Base-by-base conservation (phyloP, 2,797 vertebrate genomes). In the Catostomus latipinnis region DNA sequence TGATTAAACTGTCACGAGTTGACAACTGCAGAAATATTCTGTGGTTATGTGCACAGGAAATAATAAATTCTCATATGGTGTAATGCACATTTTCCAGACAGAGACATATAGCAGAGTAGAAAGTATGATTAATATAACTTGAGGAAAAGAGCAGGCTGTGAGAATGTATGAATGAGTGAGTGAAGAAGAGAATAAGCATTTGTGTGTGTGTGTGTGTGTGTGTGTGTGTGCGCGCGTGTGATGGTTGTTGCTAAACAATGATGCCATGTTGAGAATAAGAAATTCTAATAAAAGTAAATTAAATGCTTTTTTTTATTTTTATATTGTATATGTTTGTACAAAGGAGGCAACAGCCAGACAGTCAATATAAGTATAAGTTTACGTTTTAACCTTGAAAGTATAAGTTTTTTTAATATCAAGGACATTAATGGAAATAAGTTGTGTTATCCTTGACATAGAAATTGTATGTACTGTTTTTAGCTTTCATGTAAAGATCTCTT, bases 221-320 rank as follows among this genome's bases (percentile, higher is more conserved):
- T 45, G 63, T 53, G 67, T 69, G 61, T 61, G 49, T 16, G 14
- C 46, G 54, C 60, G 63, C 57, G n/a, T 74, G 60, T 43, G 54
- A 16, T 16, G 71, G 16, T 52, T 71, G 22, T 50, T 48, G 58
- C 67, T 71, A 78, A 78, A 93, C 88, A 90, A 88, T 87, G 90
- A 91, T 91, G 91, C 93, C 91, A 92, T 90, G 83, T 91, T 93
- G 93, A 94, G 34, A 34, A 34, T 34, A 3, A 34, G 34, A 34
- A 34, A 34, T 34, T 34, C 91, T 91, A 92, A 94, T 85, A 91
- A 92, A 90, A 34, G 34, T 34, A 34, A 34, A 34, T 34, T 34
- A 34, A 34, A 34, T 34, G 2, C 22, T 34, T 22, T 18, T 18
- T 18, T 18, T 18, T 18, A 18, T 18, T 18, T 18, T 18, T 18